phyloP scores from a whole-genome alignment of 64 coral and sea anemone genomes.

The Montipora cactus region DNA sequence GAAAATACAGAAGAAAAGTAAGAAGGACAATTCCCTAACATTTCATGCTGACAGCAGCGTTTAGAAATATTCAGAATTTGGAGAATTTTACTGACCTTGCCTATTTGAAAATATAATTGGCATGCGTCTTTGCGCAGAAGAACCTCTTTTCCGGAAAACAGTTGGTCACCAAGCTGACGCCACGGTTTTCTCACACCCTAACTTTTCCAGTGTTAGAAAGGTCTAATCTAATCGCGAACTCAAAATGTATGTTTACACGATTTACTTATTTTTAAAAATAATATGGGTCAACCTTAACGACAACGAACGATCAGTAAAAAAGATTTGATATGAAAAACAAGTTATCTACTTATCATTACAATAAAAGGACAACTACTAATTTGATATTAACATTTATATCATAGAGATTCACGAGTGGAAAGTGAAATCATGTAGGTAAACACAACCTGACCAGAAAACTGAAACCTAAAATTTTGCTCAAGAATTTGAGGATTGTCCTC shows the following conservation, averaged over 20 bases:
- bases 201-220: neutral
- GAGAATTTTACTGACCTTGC: too few relatives aligned
- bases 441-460: neutral
- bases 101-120: too few relatives aligned
- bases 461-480: neutral
- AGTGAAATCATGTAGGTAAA: constrained; percentile 26
- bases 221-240: too few relatives aligned
- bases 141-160: too few relatives aligned
- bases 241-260: too few relatives aligned
- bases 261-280: neutral
- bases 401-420: constrained; percentile 5
- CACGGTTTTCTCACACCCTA: neutral
- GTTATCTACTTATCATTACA: neutral
- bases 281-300: neutral
- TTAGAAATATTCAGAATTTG: too few relatives aligned
- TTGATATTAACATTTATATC: neutral
- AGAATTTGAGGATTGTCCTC: neutral
- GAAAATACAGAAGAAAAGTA: too few relatives aligned
- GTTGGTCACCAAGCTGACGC: too few relatives aligned
- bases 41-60: too few relatives aligned
- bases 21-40: too few relatives aligned
- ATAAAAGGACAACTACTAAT: constrained; percentile 32
- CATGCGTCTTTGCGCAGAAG: too few relatives aligned
- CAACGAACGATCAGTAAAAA: neutral
- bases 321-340: neutral